A percentile compares a stretch with the other conserved stretches of the same genome.
phyloP scores from a whole-genome alignment of 2,113 vertebrate genomes.

The Patagioenas fasciata region DNA sequence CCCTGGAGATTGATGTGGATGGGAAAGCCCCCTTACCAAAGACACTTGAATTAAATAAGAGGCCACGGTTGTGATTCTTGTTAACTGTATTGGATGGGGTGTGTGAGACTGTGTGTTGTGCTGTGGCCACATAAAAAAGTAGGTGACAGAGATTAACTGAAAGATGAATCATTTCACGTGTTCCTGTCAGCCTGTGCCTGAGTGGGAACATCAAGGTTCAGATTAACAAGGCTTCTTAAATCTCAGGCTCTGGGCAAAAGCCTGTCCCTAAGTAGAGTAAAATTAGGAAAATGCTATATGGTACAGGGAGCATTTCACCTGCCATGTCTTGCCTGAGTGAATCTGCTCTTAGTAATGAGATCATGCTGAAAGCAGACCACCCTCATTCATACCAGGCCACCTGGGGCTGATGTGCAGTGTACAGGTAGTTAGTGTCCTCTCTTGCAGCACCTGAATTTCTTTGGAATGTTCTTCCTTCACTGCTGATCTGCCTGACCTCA shows the following conservation, averaged over 20 bases:
- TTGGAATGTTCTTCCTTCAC: neutral
- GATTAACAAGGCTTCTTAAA: neutral
- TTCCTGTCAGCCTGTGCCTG: neutral
- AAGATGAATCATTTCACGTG: rapidly evolving
- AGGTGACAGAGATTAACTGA: neutral
- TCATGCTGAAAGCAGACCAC: neutral
- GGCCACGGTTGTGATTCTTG: rapidly evolving
- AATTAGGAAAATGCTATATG: neutral
- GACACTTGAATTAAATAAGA: neutral
- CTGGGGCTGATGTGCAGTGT: neutral
- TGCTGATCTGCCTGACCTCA: neutral
- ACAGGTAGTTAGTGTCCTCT: neutral
- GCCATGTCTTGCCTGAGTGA: neutral
- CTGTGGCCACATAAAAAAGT: neutral
- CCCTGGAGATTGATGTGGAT: neutral
- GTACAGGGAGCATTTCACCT: neutral
- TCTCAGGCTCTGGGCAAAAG: neutral
- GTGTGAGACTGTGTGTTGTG: rapidly evolving
- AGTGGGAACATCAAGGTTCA: neutral
- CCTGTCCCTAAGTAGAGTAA: neutral
- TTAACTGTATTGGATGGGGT: neutral
- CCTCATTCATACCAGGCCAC: neutral
- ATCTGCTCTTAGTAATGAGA: neutral
- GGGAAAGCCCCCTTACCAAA: neutral
- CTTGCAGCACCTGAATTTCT: neutral